Evolutionary conservation across 2,113 vertebrate species (phyloP).

Genomic region (Petrocephalus microphthalmus): DNA sequence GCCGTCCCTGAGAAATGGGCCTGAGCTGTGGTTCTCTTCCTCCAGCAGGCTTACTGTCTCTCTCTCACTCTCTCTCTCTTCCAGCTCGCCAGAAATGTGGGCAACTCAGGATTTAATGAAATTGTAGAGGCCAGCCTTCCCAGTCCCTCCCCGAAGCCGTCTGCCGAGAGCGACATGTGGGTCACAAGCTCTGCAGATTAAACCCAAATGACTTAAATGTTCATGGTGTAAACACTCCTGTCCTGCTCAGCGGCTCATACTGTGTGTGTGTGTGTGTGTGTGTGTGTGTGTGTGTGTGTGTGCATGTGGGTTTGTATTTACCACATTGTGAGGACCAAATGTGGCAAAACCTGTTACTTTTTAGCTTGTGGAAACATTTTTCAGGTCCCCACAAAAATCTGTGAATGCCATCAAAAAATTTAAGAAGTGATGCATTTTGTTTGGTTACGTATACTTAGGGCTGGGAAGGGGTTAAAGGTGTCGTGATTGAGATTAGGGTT

Average conservation of each 20-base stretch:
- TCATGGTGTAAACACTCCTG: neutral
- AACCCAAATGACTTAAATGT: neutral
- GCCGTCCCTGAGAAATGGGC: neutral
- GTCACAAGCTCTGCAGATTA: neutral
- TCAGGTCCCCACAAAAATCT: too few relatives aligned
- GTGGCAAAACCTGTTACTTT: too few relatives aligned
- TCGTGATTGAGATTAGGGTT: too few relatives aligned
- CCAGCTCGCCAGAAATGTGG: conserved; percentile 60
- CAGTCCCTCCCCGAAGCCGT: conserved; percentile 49
- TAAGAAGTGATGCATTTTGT: too few relatives aligned
- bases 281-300: neutral
- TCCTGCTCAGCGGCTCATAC: neutral
- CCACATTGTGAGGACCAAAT: too few relatives aligned
- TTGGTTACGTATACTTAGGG: too few relatives aligned
- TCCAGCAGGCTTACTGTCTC: neutral
- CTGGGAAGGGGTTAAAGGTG: too few relatives aligned
- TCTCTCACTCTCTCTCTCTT: conserved; percentile 8
- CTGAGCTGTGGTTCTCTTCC: neutral
- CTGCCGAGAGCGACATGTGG: conserved; percentile 52
- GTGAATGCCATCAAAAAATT: too few relatives aligned
- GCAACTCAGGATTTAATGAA: conserved; percentile 59
- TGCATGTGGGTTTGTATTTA: too few relatives aligned
- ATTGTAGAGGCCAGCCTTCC: conserved; percentile 58
- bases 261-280: neutral
- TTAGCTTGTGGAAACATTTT: too few relatives aligned